Evolutionary conservation across 2,113 vertebrate species (phyloP), one percentile per base, ranked within the genome.

Genomic region (Ursus arctos): DNA sequence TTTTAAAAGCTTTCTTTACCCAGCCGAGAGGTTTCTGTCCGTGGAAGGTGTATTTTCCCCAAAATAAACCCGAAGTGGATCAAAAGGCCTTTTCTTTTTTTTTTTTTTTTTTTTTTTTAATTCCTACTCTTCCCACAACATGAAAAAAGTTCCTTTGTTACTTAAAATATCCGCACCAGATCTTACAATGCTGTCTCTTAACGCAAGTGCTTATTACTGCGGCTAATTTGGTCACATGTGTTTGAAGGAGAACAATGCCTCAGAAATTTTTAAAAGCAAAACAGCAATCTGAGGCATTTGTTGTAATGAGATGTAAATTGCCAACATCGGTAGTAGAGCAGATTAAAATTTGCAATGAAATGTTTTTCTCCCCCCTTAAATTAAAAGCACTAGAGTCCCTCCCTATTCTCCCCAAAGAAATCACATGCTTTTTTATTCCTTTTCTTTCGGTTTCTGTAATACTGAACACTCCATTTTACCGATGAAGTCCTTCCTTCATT

Each of bases 221-320:
- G 98, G 96, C 98, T 98, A 98, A 98, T 98, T 98, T 97, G 95
- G 98, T 97, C 98, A 95, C 98, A 97, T 97, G 97, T 97, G 97
- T 98, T 97, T 97, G 95, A 98, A 93, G 81, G 81, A 97, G 97
- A 98, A 98, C 97, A 98, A 98, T 98, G 95, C 94, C 94, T 95
- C 88, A 97, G 96, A 98, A 98, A 98, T 94, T 96, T 98, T 97
- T 96, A 88, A 98, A 98, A 97, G 97, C 97, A 98, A 98, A 98
- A 98, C 97, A 98, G 98, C 98, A 98, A 98, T 98, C 98, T 97
- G 95, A 97, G 79, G 93, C 95, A 53, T 98, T 97, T 97, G 95
- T 97, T 86, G 81, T 98, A 98, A 98, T 98, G 97, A 97, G 97
- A 98, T 98, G 98, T 95, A 98, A 98, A 98, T 98, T 98, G 91